A percentile compares a stretch with the other conserved stretches of the same genome.
These are phyloP conservation scores for Sylvilagus bachmani DNA, from an alignment of 2,113 vertebrate species.

Conservation along the genomic window DNA sequence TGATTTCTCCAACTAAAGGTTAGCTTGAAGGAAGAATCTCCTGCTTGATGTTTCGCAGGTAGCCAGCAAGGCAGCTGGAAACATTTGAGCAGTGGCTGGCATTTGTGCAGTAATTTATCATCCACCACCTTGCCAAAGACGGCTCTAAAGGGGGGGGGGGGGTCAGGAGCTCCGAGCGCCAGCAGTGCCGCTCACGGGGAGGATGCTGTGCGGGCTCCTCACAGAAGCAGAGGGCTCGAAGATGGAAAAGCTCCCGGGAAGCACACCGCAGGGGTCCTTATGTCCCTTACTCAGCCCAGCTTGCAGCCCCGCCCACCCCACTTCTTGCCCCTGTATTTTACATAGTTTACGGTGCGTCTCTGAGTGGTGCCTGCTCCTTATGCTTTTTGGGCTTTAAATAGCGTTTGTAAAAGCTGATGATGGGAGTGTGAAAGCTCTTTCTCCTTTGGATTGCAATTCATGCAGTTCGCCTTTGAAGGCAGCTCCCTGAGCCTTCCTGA, in stretches of 20 bases:
- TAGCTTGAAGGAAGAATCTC: conserved; percentile 30
- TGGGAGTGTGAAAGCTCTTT: background rate
- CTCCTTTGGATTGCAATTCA: conserved; percentile 2
- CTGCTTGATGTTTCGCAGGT: conserved; percentile 37
- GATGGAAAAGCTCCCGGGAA: background rate
- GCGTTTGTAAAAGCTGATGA: conserved; percentile 31
- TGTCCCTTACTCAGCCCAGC: background rate
- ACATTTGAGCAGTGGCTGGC: conserved; percentile 51
- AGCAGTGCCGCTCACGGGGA: conserved; percentile 23
- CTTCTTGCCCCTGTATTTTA: background rate
- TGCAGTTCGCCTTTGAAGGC: background rate
- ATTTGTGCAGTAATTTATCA: conserved; percentile 67
- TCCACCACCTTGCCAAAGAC: conserved; percentile 57
- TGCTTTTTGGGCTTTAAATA: conserved; percentile 10
- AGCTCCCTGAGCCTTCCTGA: background rate
- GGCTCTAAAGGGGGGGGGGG: conserved; percentile 57
- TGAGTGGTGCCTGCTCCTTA: background rate
- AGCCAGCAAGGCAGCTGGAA: conserved; percentile 59
- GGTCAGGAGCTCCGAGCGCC: conserved; percentile 55
- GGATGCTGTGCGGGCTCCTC: background rate
- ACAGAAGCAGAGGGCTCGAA: conserved; percentile 33
- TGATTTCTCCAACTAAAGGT: conserved; percentile 7
- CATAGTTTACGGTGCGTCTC: conserved; percentile 1
- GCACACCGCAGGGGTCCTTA: conserved; percentile 6
- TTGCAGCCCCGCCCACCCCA: background rate